Base-by-base conservation (phyloP, 2,888 invertebrate species). In the Malacosoma neustria region DNA sequence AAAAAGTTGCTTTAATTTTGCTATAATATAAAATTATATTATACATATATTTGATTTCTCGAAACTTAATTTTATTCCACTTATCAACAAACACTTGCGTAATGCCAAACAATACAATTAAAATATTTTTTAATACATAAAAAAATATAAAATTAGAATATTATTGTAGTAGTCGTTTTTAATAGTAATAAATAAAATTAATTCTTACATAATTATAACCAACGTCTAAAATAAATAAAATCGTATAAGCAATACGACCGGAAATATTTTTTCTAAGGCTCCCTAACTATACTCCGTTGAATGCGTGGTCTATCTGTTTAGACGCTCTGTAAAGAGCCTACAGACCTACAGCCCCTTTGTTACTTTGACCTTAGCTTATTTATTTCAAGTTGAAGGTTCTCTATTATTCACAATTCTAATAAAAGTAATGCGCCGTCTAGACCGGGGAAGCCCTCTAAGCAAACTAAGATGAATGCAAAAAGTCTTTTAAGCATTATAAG, bases 361-460 rank as follows among this genome's bases (percentile, higher is more conserved):
- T 40, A 13, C 38, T 42, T 39, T 71, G 80, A 82, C 82, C 84
- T 84, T 81, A 79, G 65, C 69, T 70, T 74, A 72, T 71, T 72
- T 61, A 58, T 68, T 70, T 76, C 79, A 81, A 81, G 81, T 82
- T 82, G 76, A 84, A 82, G 81, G 82, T 79, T 71, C 59, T 51
- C 69, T 41, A 69, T 80, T 75, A 61, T 76, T 41, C 33, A 32
- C 11, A 7, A 33, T 46, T 46, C 42, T 46, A 42, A 45, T 65
- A 62, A 62, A 63, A 62, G 61, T 56, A 66, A 67, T 63, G 66
- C 57, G 73, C 73, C 70, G 73, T 74, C 70, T 75, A 73, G 62
- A 41, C 46, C 52, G 61, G 69, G 69, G 66, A 71, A 61, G 49
- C 59, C 61, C 63, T 73, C n/a, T 59, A 68, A 76, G 74, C 61